These are phyloP conservation scores for Lycophotia porphyrea DNA, from an alignment of 2,888 invertebrate genomes.

Conservation along the genomic window DNA sequence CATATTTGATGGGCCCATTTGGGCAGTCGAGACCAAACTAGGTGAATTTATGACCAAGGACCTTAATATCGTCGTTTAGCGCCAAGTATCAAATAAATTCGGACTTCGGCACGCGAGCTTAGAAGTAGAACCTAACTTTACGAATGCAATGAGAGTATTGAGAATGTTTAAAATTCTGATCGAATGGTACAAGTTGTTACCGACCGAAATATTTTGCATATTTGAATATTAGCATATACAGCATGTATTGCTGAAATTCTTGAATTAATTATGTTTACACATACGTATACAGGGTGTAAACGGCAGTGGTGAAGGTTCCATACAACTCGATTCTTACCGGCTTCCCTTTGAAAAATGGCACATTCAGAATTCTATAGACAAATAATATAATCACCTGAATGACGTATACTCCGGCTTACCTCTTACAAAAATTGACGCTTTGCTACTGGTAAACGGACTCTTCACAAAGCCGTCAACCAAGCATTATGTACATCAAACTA, in stretches of 20 bases:
- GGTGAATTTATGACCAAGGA: conserved; percentile 41
- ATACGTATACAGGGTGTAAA: too few relatives aligned
- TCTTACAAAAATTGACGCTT: too few relatives aligned
- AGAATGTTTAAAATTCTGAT: conserved; percentile 31
- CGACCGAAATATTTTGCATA: conserved; percentile 42
- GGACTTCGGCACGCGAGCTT: conserved; percentile 39
- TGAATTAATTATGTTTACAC: conserved; percentile 1
- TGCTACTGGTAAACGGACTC: too few relatives aligned
- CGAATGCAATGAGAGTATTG: conserved; percentile 20
- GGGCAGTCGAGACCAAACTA: conserved; percentile 37
- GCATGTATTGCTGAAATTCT: conserved; percentile 6
- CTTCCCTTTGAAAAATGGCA: too few relatives aligned
- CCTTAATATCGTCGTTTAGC: conserved; percentile 9
- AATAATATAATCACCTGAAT: too few relatives aligned
- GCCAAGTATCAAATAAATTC: conserved; percentile 31
- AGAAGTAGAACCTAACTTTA: conserved; percentile 24
- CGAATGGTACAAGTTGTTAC: conserved; percentile 56
- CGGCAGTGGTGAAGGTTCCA: too few relatives aligned
- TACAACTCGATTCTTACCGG: too few relatives aligned
- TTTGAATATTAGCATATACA: conserved; percentile 14
- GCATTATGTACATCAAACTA: too few relatives aligned
- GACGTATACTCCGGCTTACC: too few relatives aligned
- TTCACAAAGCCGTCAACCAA: too few relatives aligned
- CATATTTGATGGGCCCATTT: conserved; percentile 32
- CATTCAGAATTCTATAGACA: too few relatives aligned